Evolutionary conservation across 2,888 invertebrate genomes (phyloP).

Genomic region (Nomada goodeniana): DNA sequence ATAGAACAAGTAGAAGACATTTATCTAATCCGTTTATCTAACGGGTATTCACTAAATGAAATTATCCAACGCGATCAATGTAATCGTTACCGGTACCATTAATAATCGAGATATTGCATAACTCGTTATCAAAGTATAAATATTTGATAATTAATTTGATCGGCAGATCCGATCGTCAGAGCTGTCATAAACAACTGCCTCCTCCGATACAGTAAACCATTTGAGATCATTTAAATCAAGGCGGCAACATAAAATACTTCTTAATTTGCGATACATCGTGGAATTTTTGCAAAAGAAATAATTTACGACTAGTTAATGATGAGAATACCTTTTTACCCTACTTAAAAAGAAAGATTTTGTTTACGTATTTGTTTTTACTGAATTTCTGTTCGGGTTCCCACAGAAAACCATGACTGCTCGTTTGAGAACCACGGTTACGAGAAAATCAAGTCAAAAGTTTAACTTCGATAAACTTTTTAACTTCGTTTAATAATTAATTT

Average conservation of each 20-base stretch:
- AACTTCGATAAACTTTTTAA: no score
- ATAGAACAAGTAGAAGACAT: background rate
- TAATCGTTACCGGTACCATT: background rate
- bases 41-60: background rate
- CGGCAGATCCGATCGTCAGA: background rate
- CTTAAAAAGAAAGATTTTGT: no score
- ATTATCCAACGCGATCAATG: background rate
- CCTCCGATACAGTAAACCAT: background rate
- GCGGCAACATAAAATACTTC: background rate
- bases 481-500: no score
- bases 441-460: no score
- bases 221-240: background rate
- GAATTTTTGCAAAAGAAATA: no score
- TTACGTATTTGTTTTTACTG: no score
- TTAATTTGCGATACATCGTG: background rate
- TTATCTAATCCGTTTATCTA: constrained; percentile 9
- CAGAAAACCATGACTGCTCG: no score
- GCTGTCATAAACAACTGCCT: background rate
- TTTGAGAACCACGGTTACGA: no score
- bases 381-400: no score
- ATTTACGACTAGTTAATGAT: no score
- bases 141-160: background rate
- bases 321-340: no score
- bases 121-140: background rate
- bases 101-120: background rate